These are phyloP conservation scores for Cremastobaeus sp. DNA, from an alignment of 2,888 invertebrate genomes.

Conservation along the genomic window DNA sequence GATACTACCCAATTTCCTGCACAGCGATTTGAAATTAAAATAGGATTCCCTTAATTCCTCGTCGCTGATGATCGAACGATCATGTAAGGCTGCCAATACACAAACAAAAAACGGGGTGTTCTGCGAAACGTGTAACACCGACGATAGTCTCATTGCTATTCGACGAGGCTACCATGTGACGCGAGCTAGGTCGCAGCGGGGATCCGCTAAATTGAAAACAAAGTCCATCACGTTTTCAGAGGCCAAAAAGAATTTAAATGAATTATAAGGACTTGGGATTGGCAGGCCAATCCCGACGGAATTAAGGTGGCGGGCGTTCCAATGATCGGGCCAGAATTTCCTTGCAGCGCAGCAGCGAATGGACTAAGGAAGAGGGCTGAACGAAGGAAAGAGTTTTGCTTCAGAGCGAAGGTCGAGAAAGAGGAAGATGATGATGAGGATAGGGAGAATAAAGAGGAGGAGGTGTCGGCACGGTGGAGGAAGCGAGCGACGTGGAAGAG, in stretches of 20 bases:
- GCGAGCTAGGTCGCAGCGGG: constrained; percentile 73
- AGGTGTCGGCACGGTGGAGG: constrained; percentile 61
- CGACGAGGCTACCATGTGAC: constrained; percentile 69
- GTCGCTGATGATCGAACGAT: constrained; percentile 17
- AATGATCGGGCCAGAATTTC: constrained; percentile 57
- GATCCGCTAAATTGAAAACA: constrained; percentile 77
- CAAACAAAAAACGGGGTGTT: constrained; percentile 44
- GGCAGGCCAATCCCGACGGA: constrained; percentile 68
- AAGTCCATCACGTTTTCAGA: constrained; percentile 78
- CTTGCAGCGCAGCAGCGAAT: constrained; percentile 53
- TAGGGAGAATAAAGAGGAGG: constrained; percentile 62
- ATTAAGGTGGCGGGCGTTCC: constrained; percentile 64
- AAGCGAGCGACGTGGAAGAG: constrained; percentile 72
- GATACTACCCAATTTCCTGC: constrained; percentile 10
- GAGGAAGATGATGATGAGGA: constrained; percentile 62
- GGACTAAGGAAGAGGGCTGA: constrained; percentile 54
- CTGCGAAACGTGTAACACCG: constrained; percentile 60
- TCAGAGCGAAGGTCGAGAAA: constrained; percentile 59
- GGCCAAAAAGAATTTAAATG: constrained; percentile 77
- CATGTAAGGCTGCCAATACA: constrained; percentile 20
- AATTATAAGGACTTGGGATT: constrained; percentile 74
- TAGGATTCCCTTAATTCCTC: constrained; percentile 30
- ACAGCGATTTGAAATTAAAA: constrained; percentile 34
- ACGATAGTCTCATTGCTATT: constrained; percentile 75
- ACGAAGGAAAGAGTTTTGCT: constrained; percentile 54